Evolutionary conservation across 2,113 vertebrate species (phyloP), one percentile per base, ranked within the genome.

Genomic region (Zosterops pallidus): DNA sequence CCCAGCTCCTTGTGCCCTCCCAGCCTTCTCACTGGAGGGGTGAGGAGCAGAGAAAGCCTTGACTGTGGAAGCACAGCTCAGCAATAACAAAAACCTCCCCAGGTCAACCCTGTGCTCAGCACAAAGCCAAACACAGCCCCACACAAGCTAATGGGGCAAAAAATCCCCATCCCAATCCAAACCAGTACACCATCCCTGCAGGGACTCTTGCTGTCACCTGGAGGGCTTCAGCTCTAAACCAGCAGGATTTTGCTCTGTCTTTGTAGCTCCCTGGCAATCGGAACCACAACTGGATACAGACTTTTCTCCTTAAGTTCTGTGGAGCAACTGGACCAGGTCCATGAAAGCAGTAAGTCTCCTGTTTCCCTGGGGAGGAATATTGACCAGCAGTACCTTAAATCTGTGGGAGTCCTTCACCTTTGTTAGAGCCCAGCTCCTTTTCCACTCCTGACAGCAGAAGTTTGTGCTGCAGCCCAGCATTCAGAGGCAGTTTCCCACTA

Each of bases 291-390:
- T 9, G 99, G 99, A 55, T 99, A 99, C 97, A 98, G 97, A 94
- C 98, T 99, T 83, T 99, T 99, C 95, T 99, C 99, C 93, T 95
- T 99, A 96, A 99, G 98, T 94, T 98, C 97, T 35, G 99, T 99
- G 98, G 99, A 99, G 24, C 98, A 98, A 28, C 98, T 99, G 97
- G 99, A 99, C 96, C 99, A 99, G 90, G 98, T 99, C 97, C 98
- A 99, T 9, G 98, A 99, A 97, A 99, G 99, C 96, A 98, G 99
- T 99, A 95, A 99, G 99, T 98, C 35, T 75, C 56, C 52, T 81
- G 47, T 82, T 86, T 70, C 16, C 3, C 53, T 56, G 29, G 6
- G 11, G 49, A n/a, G 65, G 41, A 77, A 26, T 37, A 64, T 14
- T 29, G 37, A 42, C 53, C 9, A 75, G 22, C 14, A 77, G 44